Base-by-base conservation (phyloP, 2,888 invertebrate species). In the Ptychoptera albimana region DNA sequence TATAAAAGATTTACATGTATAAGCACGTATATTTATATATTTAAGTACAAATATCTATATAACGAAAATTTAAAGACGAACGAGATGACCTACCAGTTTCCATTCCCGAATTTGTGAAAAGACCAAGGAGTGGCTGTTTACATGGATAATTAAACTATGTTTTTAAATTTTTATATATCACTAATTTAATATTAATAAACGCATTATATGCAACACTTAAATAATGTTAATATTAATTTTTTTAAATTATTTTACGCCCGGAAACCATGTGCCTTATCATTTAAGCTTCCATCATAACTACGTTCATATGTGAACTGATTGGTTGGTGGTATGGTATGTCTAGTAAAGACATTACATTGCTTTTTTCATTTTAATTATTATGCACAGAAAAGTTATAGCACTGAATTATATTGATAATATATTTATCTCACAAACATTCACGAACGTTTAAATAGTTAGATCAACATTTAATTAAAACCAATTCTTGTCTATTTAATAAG, bases 221-320 rank as follows among this genome's bases (percentile, higher is more conserved):
- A 23, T 12, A 42, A 42, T 30, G 23, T 14, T 13, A 42, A 42
- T 23, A 15, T 42, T 42, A 34, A 15, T 42, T 32, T 32, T 32
- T 35, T 16, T 34, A 42, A 35, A 35, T 16, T 42, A 35, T 42
- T 37, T 37, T 37, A 43, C 30, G 30, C 60, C 60, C 61, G 60
- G 60, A 67, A 67, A 67, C 67, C 70, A 71, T 71, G 70, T 69
- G 70, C 64, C 58, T 61, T 61, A 59, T 63, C 63, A 57, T 42
- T 59, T 60, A 55, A 56, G 59, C 58, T 59, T 62, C 59, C 58
- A 58, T 60, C 56, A 56, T 32, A 32, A 42, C 23, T 42, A 34
- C 35, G 42, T 34, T 42, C 42, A 42, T 42, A 23, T 23, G 23
- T 42, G 42, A 42, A 42, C 42, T 42, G 42, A 42, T 15, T 34